Evolutionary conservation across 2,888 invertebrate species (phyloP).

Genomic region (Ochropleura plecta): DNA sequence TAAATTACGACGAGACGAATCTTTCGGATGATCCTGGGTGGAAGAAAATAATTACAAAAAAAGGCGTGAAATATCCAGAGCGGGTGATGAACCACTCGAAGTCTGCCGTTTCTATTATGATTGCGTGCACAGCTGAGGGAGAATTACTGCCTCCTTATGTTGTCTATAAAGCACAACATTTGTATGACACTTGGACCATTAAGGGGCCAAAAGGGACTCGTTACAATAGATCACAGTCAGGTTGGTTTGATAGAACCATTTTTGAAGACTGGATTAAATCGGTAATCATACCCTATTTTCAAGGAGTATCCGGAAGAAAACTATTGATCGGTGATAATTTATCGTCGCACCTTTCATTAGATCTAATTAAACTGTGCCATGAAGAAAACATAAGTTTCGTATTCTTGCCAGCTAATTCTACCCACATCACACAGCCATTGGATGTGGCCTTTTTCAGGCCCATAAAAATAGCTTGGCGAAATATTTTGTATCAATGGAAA

Average conservation of each 20-base stretch:
- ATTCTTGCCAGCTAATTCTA: constrained; percentile 56
- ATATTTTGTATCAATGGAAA: constrained; percentile 48
- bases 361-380: constrained; percentile 41
- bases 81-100: constrained; percentile 35
- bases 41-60: constrained; percentile 47
- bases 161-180: too few species aligned
- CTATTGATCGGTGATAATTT: constrained; percentile 56
- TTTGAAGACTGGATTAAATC: constrained; percentile 70
- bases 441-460: constrained; percentile 61
- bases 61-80: constrained; percentile 51
- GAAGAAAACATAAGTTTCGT: constrained; percentile 51
- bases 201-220: constrained; percentile 69
- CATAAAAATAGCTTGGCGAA: constrained; percentile 53
- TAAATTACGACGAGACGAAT: constrained; percentile 61
- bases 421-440: constrained; percentile 58
- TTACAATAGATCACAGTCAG: constrained; percentile 76
- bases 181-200: constrained; percentile 67
- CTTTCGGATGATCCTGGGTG: constrained; percentile 52
- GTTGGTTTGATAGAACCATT: constrained; percentile 72
- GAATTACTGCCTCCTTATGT: constrained; percentile 73
- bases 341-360: constrained; percentile 46
- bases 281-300: constrained; percentile 41
- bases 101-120: constrained; percentile 72
- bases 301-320: constrained; percentile 35
- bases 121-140: constrained; percentile 74